A percentile compares a stretch with the other conserved stretches of the same genome.
phyloP scores from a whole-genome alignment of 2,797 vertebrate species.

The Acanthornis magna region DNA sequence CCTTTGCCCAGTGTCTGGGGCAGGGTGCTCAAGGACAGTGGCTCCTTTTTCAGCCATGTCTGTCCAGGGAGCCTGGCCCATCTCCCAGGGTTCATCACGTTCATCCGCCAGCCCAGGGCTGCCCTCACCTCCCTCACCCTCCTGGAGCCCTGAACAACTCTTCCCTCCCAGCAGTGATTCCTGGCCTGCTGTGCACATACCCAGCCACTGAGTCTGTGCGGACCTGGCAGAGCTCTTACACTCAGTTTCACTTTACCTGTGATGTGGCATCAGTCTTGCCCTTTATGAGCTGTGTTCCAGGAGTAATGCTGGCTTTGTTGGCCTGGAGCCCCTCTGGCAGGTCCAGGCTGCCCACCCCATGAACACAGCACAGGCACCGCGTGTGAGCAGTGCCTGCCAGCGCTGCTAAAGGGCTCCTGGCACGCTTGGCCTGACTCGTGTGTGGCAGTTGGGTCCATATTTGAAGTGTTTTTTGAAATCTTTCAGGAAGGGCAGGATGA shows the following conservation, averaged over 20 bases:
- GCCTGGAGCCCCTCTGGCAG: background rate
- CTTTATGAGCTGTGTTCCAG: background rate
- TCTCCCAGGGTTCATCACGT: background rate
- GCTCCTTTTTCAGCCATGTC: background rate
- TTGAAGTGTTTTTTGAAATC: background rate
- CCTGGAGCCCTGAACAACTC: background rate
- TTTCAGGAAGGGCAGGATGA: background rate
- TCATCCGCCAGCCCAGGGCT: background rate
- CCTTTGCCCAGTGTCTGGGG: background rate
- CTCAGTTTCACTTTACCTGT: background rate
- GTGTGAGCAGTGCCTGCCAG: background rate
- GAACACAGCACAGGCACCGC: accelerated
- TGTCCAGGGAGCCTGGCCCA: background rate
- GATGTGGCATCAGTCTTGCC: background rate
- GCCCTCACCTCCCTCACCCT: background rate
- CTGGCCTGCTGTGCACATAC: background rate
- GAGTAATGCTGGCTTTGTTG: background rate
- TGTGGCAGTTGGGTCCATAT: accelerated
- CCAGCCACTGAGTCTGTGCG: accelerated
- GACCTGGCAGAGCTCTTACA: background rate
- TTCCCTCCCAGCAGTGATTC: background rate
- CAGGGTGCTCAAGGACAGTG: background rate
- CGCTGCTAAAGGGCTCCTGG: background rate
- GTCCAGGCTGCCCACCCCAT: background rate
- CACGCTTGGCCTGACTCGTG: accelerated